phyloP scores from a whole-genome alignment of 30 jellyfish, hydroid and myxozoan species.

The Chrysaora quinquecirrha region DNA sequence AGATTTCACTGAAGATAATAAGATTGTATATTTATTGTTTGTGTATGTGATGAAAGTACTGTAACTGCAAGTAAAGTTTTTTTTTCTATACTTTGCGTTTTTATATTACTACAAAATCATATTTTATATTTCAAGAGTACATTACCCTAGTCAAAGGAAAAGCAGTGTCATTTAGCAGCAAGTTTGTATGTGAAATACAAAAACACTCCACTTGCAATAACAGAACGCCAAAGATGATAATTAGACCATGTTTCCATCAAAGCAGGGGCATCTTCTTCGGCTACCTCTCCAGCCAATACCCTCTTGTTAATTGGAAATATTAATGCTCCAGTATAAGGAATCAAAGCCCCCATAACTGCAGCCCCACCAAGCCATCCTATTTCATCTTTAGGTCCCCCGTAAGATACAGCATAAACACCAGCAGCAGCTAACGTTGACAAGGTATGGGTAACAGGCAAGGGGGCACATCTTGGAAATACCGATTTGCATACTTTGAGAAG shows the following conservation, averaged over 20 bases:
- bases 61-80: no score
- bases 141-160: no score
- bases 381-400: neutral
- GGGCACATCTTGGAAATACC: slow-evolving; percentile 47
- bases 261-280: slow-evolving; percentile 35
- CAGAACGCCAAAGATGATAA: slow-evolving; percentile 48
- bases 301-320: neutral
- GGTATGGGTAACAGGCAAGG: slow-evolving; percentile 21
- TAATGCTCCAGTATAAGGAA: neutral
- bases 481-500: slow-evolving; percentile 52
- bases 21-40: no score
- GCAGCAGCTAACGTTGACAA: neutral
- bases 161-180: slow-evolving; percentile 34
- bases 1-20: no score
- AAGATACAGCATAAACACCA: neutral
- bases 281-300: slow-evolving; percentile 5
- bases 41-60: no score
- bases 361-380: neutral
- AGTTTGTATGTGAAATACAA: slow-evolving; percentile 24
- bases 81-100: no score
- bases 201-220: slow-evolving; percentile 58
- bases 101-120: no score
- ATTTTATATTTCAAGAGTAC: no score
- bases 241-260: slow-evolving; percentile 53
- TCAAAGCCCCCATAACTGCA: neutral